Conservation (phyloP, 2,888 invertebrate genomes). For the Pollenia amentaria region DNA sequence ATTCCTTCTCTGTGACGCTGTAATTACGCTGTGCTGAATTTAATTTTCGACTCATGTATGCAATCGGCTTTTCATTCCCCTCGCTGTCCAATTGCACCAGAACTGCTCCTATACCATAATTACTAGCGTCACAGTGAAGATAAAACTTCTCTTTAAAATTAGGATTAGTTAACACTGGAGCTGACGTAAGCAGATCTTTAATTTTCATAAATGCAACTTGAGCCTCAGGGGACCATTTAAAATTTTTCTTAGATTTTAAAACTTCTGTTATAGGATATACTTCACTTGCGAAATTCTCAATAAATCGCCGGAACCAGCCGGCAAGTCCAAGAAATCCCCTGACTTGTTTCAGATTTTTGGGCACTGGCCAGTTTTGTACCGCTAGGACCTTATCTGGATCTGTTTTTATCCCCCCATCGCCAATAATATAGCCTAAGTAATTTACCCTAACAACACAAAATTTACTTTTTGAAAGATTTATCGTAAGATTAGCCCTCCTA, state of each 20-base stretch:
- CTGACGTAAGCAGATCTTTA: slow-evolving; percentile 33
- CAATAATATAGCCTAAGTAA: slow-evolving; percentile 27
- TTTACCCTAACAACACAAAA: slow-evolving; percentile 37
- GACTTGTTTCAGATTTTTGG: slow-evolving; percentile 36
- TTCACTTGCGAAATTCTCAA: slow-evolving; percentile 59
- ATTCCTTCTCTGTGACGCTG: not conserved
- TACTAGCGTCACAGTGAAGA: slow-evolving; percentile 68
- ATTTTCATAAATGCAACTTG: slow-evolving; percentile 34
- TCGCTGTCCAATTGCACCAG: slow-evolving; percentile 59
- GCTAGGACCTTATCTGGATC: slow-evolving; percentile 31
- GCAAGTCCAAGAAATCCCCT: slow-evolving; percentile 73
- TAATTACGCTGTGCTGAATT: slow-evolving; percentile 3
- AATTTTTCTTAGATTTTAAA: slow-evolving; percentile 47
- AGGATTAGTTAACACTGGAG: slow-evolving; percentile 40
- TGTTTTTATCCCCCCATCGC: slow-evolving; percentile 19
- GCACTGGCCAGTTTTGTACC: not conserved
- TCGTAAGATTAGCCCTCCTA: slow-evolving; percentile 12
- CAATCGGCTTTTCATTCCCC: slow-evolving; percentile 57
- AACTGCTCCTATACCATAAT: slow-evolving; percentile 62
- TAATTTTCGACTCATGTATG: slow-evolving; percentile 19
- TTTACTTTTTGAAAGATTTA: slow-evolving; percentile 29
- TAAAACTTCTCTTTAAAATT: slow-evolving; percentile 43
- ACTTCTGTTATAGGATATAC: slow-evolving; percentile 56
- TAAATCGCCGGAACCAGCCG: slow-evolving; percentile 73
- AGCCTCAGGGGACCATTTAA: slow-evolving; percentile 53